These are phyloP conservation scores for Leguminivora glycinivorella DNA, from an alignment of 1,140 invertebrate species.

Conservation along the genomic window DNA sequence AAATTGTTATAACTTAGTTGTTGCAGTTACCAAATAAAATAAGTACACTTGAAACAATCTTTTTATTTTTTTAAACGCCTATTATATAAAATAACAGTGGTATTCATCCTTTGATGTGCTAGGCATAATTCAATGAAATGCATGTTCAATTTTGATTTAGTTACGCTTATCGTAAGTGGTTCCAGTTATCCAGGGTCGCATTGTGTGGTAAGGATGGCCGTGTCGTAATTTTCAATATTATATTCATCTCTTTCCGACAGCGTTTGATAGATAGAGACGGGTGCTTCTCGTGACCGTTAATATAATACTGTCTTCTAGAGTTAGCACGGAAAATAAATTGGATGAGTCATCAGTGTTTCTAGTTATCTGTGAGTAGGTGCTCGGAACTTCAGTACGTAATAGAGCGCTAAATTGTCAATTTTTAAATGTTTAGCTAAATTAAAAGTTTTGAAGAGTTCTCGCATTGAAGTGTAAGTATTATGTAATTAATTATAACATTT, in stretches of 20 bases:
- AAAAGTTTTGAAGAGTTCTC: constrained; percentile 59
- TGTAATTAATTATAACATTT: constrained; percentile 56
- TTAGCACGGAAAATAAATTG: not conserved
- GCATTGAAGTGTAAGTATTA: constrained; percentile 63
- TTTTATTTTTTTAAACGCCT: constrained; percentile 35
- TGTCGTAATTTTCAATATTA: not conserved
- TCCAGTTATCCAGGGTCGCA: not conserved
- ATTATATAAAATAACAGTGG: not conserved
- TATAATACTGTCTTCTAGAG: no score
- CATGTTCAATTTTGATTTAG: constrained; percentile 18
- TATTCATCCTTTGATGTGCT: constrained; percentile 33
- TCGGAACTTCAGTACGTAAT: constrained; percentile 27
- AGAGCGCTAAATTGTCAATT: constrained; percentile 73
- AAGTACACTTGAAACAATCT: constrained; percentile 45
- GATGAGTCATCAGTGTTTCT: constrained; percentile 32
- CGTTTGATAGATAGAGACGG: not conserved
- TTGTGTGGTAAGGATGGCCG: not conserved
- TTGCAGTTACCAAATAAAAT: constrained; percentile 75
- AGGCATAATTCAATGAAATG: constrained; percentile 12
- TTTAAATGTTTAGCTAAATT: constrained; percentile 67
- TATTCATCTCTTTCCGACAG: not conserved
- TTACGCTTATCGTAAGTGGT: constrained; percentile 12
- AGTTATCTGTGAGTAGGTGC: constrained; percentile 36
- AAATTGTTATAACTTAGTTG: constrained; percentile 58
- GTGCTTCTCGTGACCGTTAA: not conserved